Base-by-base conservation (phyloP, 1,140 invertebrate genomes). In the Drosophila sproati region DNA sequence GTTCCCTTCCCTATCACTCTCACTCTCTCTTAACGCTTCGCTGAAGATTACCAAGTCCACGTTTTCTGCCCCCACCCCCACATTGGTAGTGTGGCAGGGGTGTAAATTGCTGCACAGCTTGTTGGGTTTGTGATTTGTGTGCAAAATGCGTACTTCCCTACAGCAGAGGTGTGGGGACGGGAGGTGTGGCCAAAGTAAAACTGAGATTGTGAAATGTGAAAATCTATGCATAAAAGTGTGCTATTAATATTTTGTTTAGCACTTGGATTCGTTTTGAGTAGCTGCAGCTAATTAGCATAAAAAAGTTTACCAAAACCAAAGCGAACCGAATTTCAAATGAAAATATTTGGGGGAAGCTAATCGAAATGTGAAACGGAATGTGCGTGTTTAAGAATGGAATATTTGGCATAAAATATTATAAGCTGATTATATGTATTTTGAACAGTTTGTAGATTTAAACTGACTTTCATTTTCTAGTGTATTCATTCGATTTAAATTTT, bases 111-210 rank as follows among this genome's bases (percentile, higher is more conserved):
- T 69, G 66, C 67, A 86, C 82, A 86, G 82, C 82, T 85, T 85
- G 82, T 85, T 85, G 82, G 67, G 72, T 86, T 81, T 81, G 70
- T 81, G 82, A 85, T 85, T 85, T 85, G 82, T 81, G 63, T 48
- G 43, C 62, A 12, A 61, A 39, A 28, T 29, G 47, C 45, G 45
- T 45, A 52, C 39, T 62, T 29, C 54, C 5, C 62, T 37, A 31
- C 12, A 43, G 45, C 39, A 28, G 29, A 60, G 50, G 47, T 60
- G 55, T 45, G 20, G 8, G 29, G 28, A 35, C 41, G 54, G 45
- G 31, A 31, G 34, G 37, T 28, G 32, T 51, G 8, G 55, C 28
- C 6, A 54, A 20, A 34, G 8, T 41, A 41, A 51, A 35, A 50
- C 37, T 67, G 47, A 55, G 71, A 68, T 69, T 74, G 34, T 50